Conservation (phyloP, 2,797 vertebrate genomes). For the Falco peregrinus region DNA sequence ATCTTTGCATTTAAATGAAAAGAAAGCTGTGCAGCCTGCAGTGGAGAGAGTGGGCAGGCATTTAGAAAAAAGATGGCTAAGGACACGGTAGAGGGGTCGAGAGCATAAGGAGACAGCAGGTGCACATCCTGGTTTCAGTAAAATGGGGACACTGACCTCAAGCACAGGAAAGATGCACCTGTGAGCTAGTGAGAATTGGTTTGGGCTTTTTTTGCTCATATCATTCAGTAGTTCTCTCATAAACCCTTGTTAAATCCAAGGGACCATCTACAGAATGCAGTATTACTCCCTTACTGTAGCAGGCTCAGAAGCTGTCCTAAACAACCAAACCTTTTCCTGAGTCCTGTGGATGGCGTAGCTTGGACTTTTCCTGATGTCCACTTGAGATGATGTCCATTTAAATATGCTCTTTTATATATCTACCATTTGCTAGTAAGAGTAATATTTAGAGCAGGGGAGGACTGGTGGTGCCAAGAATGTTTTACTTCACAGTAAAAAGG, state of each 20-base stretch:
- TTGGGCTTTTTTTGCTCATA: not conserved
- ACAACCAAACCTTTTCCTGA: not conserved
- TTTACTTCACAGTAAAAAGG: conserved; percentile 24
- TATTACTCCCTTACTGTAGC: not conserved
- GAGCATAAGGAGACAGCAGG: not conserved
- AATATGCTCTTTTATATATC: not conserved
- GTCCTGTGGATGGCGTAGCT: not conserved
- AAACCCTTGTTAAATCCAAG: not conserved
- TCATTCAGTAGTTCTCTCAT: not conserved
- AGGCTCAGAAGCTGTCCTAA: not conserved
- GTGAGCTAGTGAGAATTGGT: not conserved
- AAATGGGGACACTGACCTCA: not conserved
- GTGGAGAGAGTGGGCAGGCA: not conserved
- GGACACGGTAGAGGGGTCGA: not conserved
- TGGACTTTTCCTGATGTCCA: not conserved
- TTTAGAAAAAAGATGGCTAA: not conserved
- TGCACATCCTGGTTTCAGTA: not conserved
- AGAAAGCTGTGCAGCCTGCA: not conserved
- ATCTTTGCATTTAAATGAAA: not conserved
- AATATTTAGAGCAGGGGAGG: not conserved
- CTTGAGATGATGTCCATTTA: not conserved
- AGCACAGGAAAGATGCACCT: not conserved
- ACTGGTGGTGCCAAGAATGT: not conserved
- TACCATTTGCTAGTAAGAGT: not conserved
- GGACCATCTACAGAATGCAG: not conserved